Conservation (phyloP, 2,888 invertebrate species). For the Platycheirus albimanus region DNA sequence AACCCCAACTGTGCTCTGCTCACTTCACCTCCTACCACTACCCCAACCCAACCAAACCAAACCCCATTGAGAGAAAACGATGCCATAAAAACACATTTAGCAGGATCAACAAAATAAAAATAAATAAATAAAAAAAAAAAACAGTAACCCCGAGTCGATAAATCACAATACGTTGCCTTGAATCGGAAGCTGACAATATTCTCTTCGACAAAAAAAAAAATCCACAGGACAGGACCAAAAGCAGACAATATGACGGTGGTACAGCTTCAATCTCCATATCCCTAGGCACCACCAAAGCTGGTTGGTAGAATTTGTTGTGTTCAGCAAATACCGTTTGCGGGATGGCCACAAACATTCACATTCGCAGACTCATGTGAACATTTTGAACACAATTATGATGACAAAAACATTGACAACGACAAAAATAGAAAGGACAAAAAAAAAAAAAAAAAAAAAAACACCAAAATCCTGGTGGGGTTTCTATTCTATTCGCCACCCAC, state of each 20-base stretch:
- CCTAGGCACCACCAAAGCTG: background rate
- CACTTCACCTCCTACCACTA: too few relatives aligned
- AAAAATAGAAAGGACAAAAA: background rate
- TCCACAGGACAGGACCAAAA: slow-evolving; percentile 16
- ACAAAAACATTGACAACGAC: slow-evolving; percentile 30
- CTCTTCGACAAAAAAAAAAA: slow-evolving; percentile 8
- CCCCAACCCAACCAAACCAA: too few relatives aligned
- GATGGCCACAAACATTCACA: slow-evolving; percentile 33
- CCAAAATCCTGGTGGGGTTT: slow-evolving; percentile 7
- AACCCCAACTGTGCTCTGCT: background rate
- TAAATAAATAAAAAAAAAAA: too few relatives aligned
- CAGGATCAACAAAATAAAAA: slow-evolving; percentile 32
- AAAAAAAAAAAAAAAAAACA: background rate
- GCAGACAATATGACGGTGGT: background rate
- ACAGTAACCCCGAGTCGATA: slow-evolving; percentile 48
- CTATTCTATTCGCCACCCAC: slow-evolving; percentile 8
- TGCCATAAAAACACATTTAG: slow-evolving; percentile 34
- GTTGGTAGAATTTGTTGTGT: slow-evolving; percentile 2
- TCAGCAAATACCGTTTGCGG: slow-evolving; percentile 5
- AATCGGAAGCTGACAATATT: slow-evolving; percentile 37
- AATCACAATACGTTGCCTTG: slow-evolving; percentile 56
- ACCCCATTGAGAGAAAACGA: background rate
- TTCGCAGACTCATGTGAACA: slow-evolving; percentile 10
- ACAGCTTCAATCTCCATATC: slow-evolving; percentile 13
- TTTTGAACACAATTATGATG: slow-evolving; percentile 10